Percentiles rank a stretch among this genome's conserved stretches.
These are phyloP conservation scores for Acrocephalus kingi DNA, from an alignment of 2,113 vertebrate genomes.

Conservation along the genomic window DNA sequence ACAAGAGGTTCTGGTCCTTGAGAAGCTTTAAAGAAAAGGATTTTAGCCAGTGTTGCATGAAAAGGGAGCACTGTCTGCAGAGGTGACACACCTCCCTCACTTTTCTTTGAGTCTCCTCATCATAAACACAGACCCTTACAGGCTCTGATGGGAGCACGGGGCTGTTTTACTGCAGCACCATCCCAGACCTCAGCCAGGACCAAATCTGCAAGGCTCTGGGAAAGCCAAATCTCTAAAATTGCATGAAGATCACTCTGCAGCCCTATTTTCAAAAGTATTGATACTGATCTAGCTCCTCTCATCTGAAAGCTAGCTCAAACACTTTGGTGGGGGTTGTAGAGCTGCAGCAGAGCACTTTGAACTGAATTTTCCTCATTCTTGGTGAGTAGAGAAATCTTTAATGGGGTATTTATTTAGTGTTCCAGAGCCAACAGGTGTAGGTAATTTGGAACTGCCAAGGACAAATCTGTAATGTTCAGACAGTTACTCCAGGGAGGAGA, in stretches of 20 bases:
- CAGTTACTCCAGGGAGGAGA: background rate
- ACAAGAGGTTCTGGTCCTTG: background rate
- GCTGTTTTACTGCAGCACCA: background rate
- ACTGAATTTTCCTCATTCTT: background rate
- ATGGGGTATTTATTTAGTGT: background rate
- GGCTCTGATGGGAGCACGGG: background rate
- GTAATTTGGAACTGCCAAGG: background rate
- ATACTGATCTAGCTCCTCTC: background rate
- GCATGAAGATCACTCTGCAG: background rate
- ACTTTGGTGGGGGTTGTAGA: accelerated
- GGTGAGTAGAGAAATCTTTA: background rate
- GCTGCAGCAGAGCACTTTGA: background rate
- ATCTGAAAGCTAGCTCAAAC: background rate
- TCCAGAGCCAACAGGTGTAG: conserved; percentile 9
- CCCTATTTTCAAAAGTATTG: background rate
- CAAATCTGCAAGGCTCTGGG: background rate
- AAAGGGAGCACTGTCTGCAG: background rate
- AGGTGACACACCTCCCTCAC: background rate
- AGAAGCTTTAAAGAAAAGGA: background rate
- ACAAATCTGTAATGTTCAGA: background rate
- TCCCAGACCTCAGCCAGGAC: background rate
- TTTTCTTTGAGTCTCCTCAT: background rate
- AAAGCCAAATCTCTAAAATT: background rate
- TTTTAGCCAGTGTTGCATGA: background rate
- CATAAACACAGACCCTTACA: background rate